These are phyloP conservation scores for Orientallactaga sibirica DNA, from an alignment of 2,797 vertebrate genomes.

Conservation along the genomic window DNA sequence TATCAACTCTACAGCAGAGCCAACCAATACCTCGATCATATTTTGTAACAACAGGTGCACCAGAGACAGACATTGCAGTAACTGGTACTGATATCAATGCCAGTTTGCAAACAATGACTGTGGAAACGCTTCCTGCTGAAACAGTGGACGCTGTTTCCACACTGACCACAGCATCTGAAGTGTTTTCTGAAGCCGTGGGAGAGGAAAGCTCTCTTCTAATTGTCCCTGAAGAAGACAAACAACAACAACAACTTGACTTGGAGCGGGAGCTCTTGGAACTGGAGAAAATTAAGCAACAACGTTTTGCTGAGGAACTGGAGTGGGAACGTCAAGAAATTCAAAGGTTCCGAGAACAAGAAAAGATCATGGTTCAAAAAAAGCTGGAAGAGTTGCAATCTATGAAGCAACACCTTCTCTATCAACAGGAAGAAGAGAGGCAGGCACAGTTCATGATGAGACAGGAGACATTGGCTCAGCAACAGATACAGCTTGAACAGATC, in stretches of 20 bases:
- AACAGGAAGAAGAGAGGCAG: conserved; percentile 98
- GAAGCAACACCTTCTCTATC: conserved; percentile 97
- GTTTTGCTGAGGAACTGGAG: conserved; percentile 97
- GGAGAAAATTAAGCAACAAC: conserved; percentile 98
- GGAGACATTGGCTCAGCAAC: conserved; percentile 97
- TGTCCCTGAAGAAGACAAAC: conserved; percentile 94
- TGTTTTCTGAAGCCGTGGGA: conserved; percentile 94
- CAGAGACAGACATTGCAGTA: conserved; percentile 89
- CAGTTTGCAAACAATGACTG: conserved; percentile 88
- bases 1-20: conserved; percentile 91
- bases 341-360: conserved; percentile 98
- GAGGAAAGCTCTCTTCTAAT: conserved; percentile 93
- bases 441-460: conserved; percentile 98
- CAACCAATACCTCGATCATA: conserved; percentile 93
- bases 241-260: conserved; percentile 97
- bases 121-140: conserved; percentile 91
- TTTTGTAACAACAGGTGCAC: conserved; percentile 92
- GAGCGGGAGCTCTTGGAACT: conserved; percentile 97
- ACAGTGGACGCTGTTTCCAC: conserved; percentile 89
- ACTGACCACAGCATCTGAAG: conserved; percentile 94
- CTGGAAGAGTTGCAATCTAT: conserved; percentile 97
- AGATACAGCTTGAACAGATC: conserved; percentile 97
- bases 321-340: conserved; percentile 99
- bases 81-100: conserved; percentile 90
- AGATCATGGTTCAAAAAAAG: conserved; percentile 98